Evolutionary conservation across 2,888 invertebrate genomes (phyloP), one percentile per base, ranked within the genome.

Genomic region (Oscheius sp.): DNA sequence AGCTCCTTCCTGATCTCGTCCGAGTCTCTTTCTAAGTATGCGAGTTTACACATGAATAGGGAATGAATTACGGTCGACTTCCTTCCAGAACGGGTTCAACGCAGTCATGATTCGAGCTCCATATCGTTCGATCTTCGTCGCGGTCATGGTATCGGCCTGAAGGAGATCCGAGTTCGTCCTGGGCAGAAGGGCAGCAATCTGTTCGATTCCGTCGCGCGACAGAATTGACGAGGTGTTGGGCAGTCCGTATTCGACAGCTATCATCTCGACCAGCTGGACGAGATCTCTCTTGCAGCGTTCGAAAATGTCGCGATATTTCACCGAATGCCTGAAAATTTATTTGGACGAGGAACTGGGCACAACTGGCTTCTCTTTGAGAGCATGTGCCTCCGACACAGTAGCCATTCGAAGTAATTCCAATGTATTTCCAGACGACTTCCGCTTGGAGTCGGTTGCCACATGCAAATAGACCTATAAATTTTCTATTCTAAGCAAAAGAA

Each of bases 121-220:
- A 70, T 85, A 86, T 63, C 75, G 72, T 11, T 76, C 65, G 9
- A 84, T 75, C 73, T 84, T 85, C 2, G 74, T 73, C n/a, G 76
- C 73, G 1, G 83, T 87, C 86, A 87, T 86, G 1, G 85, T 81
- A 68, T 86, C 86, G 21, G 82, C 79, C 70, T 84, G 76, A n/a
- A 89, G 80, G 9, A 88, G 77, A 32, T 89, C 88, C 11, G 87
- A 86, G 55, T 86, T 83, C 5, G 88, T 88, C 32, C 88, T 79
- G n/a, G 88, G 88, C 68, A 88, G 70, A 29, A 85, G 70, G 0
- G 86, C 85, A 13, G 88, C 87, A 11, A 88, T 81, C 80, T 87
- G 85, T 60, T 87, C 86, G 53, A 87, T 73, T 50, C 86, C 86
- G 57, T 86, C 86, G 35, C 74, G 58, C 0, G 83, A 83, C 2